Base-by-base conservation (phyloP, 2,113 vertebrate species). In the Scolopax mira region DNA sequence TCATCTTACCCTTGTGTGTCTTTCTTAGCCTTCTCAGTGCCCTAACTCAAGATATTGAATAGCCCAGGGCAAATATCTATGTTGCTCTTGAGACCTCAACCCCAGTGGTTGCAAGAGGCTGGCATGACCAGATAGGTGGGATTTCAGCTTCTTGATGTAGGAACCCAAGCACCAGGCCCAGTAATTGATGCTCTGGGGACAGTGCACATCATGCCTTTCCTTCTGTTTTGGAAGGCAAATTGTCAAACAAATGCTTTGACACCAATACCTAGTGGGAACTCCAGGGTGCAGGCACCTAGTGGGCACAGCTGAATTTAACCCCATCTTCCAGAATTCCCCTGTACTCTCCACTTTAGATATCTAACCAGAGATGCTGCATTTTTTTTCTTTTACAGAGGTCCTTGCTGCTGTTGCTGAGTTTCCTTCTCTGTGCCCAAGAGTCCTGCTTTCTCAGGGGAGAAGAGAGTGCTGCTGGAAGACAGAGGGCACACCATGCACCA, bases 381-480 rank as follows among this genome's bases (percentile, higher is more conserved):
- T n/a, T 61, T 74, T 66, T 25, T 11, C 23, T 88, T 73, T 60
- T 60, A 58, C 81, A 97, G 97, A 48, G 0, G 51, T 61, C 17
- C 16, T 25, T 92, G 65, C 44, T 92, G 79, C 65, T 92, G 79
- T 72, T 96, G 83, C 80, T 69, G 69, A 37, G 18, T 64, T 87
- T 95, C 49, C 49, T 80, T 78, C 93, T 71, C 65, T 42, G 48
- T 54, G 33, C 27, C 82, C 71, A 60, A 49, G 44, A 80, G n/a
- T 23, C 24, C 52, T 48, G 42, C 66, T 78, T 82, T 92, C 42
- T 31, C 41, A 79, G 60, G 69, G 48, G 18, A 85, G 31, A 65
- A 85, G 12, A 0, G 3, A 31, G 18, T 21, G 28, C 62, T 84
- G 67, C 60, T 77, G 61, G 60, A 78, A 81, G 30, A 81, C 55